Percentiles rank a stretch among this genome's conserved stretches.
Conservation (phyloP, 2,888 invertebrate species). For the Macrophya annulata region DNA sequence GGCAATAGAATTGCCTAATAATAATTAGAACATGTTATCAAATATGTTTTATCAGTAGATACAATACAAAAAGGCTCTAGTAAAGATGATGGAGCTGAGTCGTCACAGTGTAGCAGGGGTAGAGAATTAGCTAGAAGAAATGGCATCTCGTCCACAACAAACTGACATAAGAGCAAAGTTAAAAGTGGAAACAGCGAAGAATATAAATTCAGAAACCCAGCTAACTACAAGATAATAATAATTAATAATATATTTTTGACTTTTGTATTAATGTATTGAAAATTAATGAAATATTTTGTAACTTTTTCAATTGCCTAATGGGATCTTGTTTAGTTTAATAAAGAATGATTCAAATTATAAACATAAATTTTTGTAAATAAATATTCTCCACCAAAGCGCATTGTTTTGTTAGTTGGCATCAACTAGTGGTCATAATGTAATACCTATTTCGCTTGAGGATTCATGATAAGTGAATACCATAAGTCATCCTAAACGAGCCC, state of each 20-base stretch:
- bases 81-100: conserved; percentile 84
- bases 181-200: conserved; percentile 75
- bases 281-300: conserved; percentile 19
- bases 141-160: conserved; percentile 79
- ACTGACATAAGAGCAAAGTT: conserved; percentile 78
- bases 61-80: conserved; percentile 81
- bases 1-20: not conserved
- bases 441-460: not conserved
- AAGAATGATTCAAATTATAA: conserved; percentile 30
- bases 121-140: conserved; percentile 81
- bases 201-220: conserved; percentile 73
- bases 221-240: conserved; percentile 62
- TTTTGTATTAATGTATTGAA: conserved; percentile 41
- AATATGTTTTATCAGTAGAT: conserved; percentile 62
- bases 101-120: conserved; percentile 84
- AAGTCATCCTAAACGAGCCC: conserved; percentile 29
- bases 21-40: not conserved
- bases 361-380: not conserved
- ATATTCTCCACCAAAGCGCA: not conserved
- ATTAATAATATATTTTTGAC: conserved; percentile 53
- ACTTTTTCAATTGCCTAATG: conserved; percentile 6
- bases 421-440: conserved; percentile 53
- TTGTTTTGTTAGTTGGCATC: not conserved
- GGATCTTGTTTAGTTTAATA: conserved; percentile 45
- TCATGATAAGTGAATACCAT: not conserved